A percentile compares a stretch with the other conserved stretches of the same genome.
phyloP scores from a whole-genome alignment of 2,113 vertebrate species.

The Gymnobelideus leadbeateri region DNA sequence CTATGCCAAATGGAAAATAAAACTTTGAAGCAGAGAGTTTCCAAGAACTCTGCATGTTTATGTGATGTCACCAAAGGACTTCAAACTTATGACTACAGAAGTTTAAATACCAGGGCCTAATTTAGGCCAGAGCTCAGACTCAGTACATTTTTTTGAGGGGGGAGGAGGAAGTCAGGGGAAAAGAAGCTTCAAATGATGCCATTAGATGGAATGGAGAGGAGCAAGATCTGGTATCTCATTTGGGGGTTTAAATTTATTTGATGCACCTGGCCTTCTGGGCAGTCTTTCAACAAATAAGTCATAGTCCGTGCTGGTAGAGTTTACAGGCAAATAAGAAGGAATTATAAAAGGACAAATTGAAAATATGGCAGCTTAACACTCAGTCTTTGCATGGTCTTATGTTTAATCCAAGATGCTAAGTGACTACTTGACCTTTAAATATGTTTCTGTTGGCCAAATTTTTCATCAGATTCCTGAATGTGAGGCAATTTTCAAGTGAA shows the following conservation, averaged over 20 bases:
- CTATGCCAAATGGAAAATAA: not conserved
- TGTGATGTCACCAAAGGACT: not conserved
- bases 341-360: not conserved
- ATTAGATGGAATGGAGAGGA: not conserved
- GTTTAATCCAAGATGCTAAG: not conserved
- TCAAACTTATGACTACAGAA: not conserved
- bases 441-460: not conserved
- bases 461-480: not conserved
- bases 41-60: not conserved
- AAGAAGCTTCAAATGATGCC: not conserved
- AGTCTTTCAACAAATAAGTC: not conserved
- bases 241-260: not conserved
- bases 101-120: not conserved
- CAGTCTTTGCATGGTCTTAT: not conserved
- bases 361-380: not conserved
- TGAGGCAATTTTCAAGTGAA: not conserved
- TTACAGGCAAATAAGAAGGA: not conserved
- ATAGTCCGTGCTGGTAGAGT: not conserved
- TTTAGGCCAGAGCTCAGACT: not conserved
- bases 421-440: not conserved
- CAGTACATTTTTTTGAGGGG: not conserved
- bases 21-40: not conserved
- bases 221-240: not conserved
- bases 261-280: constrained; percentile 1
- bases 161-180: not conserved